Base-by-base conservation (phyloP, 1,140 invertebrate genomes). In the Gryon sp. region DNA sequence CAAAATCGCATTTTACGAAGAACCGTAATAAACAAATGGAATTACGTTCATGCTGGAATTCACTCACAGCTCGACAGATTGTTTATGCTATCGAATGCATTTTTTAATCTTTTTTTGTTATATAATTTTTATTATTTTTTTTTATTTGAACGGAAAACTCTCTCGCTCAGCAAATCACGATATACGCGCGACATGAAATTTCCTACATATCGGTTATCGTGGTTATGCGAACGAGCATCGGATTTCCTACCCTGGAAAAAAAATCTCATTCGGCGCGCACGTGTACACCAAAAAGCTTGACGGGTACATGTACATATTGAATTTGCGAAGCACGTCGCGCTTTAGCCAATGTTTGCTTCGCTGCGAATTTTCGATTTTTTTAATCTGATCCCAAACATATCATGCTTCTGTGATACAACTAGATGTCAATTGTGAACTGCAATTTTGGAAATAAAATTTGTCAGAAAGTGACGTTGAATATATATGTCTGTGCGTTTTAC, bases 271-370 rank as follows among this genome's bases (percentile, higher is more conserved):
- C 63, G 69, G 22, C 24, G 57, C 48, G 63, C 50, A 59, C 43
- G 55, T 59, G 65, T 60, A 69, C 52, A 59, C 52, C 69, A 50
- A 78, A 78, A 73, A 30, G 57, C 68, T 73, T 78, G 76, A 75
- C 66, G 65, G 57, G 36, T 63, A 45, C 43, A 41, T 36, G 41
- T 74, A 50, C 38, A 74, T 69, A 77, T 77, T 59, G 62, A 77
- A 77, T 77, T 77, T 77, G 40, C 68, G 46, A 68, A 68, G 46
- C 68, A 68, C 62, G 62, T 63, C 62, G 75, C 68, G 57, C 48
- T 77, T 72, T 68, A 72, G 62, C 62, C 62, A 72, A 73, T 73
- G 75, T 77, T 77, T 73, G 62, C 62, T 77, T 62, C 62, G 48
- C 62, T 73, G 62, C 24, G 55, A 68, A 73, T 68, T 72, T 68